Percentiles rank a stretch among this genome's conserved stretches.
Conservation (phyloP, 2,113 vertebrate genomes). For the Pelecanoides urinatrix region DNA sequence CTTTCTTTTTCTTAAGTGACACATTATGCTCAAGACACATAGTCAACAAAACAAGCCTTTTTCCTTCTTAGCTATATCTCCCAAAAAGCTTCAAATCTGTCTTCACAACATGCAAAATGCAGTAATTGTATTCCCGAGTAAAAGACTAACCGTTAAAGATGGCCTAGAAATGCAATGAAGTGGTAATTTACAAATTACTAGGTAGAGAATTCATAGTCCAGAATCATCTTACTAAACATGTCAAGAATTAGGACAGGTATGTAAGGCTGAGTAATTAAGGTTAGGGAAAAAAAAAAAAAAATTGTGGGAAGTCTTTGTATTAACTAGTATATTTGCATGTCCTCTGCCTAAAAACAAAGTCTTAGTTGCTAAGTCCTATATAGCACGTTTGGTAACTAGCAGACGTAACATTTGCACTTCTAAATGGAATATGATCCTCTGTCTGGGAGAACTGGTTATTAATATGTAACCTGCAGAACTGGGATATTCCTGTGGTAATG, state of each 20-base stretch:
- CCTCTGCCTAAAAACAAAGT: neutral
- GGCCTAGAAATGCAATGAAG: neutral
- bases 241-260: neutral
- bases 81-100: neutral
- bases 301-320: neutral
- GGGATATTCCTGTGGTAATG: neutral
- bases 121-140: neutral
- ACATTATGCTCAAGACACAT: neutral
- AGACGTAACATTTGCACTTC: neutral
- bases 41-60: neutral
- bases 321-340: neutral
- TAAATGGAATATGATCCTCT: slow-evolving; percentile 5
- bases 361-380: neutral
- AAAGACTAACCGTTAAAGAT: neutral
- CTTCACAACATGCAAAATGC: neutral
- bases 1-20: neutral
- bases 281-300: neutral
- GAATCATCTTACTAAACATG: neutral
- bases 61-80: neutral
- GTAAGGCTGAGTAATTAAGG: neutral
- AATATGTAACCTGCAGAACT: slow-evolving; percentile 1
- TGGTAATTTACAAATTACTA: neutral
- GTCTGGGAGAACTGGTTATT: neutral
- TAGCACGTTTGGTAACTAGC: neutral
- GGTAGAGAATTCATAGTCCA: neutral